Evolutionary conservation across 2,888 invertebrate species (phyloP).

Genomic region (Macaria liturata): DNA sequence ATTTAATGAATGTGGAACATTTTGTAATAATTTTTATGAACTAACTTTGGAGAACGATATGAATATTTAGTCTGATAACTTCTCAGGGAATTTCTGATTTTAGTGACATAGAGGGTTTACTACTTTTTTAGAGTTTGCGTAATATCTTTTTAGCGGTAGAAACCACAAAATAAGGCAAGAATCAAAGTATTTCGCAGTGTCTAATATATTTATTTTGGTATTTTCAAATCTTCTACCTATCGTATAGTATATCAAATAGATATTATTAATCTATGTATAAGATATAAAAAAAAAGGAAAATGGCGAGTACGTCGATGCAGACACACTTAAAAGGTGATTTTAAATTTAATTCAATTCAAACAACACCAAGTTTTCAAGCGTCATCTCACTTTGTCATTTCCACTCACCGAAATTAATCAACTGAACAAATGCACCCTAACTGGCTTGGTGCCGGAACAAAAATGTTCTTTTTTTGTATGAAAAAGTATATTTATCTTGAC

Average conservation of each 20-base stretch:
- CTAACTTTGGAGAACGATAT: constrained; percentile 49
- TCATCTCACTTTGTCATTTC: constrained; percentile 17
- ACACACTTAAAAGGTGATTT: no score
- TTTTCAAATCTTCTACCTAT: neutral
- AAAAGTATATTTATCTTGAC: no score
- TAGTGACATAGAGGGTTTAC: neutral
- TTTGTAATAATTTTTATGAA: constrained; percentile 66
- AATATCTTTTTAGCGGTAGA: no score
- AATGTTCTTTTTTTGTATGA: no score
- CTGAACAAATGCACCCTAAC: constrained; percentile 32
- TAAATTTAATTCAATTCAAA: neutral
- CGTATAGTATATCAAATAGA: neutral
- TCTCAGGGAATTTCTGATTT: constrained; percentile 17
- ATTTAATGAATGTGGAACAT: constrained; percentile 64
- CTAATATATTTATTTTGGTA: neutral
- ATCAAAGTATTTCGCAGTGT: neutral
- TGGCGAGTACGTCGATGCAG: neutral
- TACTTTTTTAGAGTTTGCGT: no score
- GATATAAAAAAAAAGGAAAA: neutral
- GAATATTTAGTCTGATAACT: constrained; percentile 49
- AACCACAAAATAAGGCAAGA: neutral
- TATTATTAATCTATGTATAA: neutral
- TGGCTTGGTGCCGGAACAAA: constrained; percentile 6
- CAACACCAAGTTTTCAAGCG: constrained; percentile 6
- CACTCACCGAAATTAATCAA: constrained; percentile 38